Conservation (phyloP, 2,797 vertebrate species). For the Pseudochirops cupreus region DNA sequence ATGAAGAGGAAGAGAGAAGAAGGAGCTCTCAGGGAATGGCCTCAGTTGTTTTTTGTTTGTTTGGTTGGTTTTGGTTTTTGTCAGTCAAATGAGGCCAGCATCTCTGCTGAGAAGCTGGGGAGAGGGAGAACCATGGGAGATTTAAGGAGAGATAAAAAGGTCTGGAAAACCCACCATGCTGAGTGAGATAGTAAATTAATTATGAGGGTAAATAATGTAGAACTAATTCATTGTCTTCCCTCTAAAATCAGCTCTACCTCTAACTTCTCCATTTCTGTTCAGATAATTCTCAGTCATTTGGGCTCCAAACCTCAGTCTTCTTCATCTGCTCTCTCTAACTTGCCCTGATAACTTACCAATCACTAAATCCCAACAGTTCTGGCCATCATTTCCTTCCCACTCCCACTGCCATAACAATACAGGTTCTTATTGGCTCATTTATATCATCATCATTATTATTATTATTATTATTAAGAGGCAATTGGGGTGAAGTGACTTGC, state of each 20-base stretch:
- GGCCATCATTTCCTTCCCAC: too few species aligned
- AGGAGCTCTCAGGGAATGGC: background rate
- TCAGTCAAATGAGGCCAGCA: background rate
- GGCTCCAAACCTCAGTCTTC: too few species aligned
- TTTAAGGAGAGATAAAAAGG: background rate
- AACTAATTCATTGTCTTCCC: background rate
- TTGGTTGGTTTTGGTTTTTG: background rate
- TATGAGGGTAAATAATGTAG: background rate
- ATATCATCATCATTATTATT: too few species aligned
- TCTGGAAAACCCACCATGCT: background rate
- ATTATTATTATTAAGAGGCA: too few species aligned
- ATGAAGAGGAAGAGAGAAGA: background rate
- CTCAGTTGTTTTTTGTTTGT: background rate
- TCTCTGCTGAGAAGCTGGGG: background rate
- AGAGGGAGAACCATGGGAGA: background rate
- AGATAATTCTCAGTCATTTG: background rate
- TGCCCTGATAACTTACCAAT: too few species aligned
- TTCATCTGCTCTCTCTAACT: too few species aligned
- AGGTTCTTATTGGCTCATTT: too few species aligned
- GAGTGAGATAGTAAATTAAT: background rate
- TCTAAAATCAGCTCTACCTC: too few species aligned
- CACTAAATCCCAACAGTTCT: too few species aligned
- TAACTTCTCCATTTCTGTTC: background rate
- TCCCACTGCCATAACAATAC: too few species aligned
- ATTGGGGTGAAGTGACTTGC: too few species aligned